phyloP scores from a whole-genome alignment of 2,113 vertebrate species.

The Excalfactoria chinensis region DNA sequence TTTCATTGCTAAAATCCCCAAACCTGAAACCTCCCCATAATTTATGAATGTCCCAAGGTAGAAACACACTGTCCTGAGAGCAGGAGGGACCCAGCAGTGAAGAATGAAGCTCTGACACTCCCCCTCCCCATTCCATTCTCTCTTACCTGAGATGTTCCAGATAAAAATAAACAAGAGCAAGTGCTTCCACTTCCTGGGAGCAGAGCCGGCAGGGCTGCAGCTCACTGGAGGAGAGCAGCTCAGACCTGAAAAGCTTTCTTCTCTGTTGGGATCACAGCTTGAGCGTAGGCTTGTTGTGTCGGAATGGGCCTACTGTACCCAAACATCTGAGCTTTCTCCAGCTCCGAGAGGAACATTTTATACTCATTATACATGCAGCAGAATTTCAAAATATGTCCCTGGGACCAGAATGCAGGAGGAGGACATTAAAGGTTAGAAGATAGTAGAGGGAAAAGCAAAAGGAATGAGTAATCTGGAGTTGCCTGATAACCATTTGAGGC shows the following conservation, averaged over 20 bases:
- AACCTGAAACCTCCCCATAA: not conserved
- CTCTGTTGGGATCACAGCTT: constrained; percentile 79
- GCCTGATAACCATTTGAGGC: constrained; percentile 46
- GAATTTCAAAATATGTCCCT: constrained; percentile 75
- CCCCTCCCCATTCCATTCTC: not conserved
- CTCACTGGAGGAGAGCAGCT: constrained; percentile 74
- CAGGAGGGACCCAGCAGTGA: not conserved
- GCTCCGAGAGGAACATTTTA: constrained; percentile 78
- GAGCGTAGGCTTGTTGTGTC: constrained; percentile 80
- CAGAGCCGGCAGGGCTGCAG: constrained; percentile 47
- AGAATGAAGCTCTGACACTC: not conserved
- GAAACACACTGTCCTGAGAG: not conserved
- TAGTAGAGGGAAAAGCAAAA: constrained; percentile 50
- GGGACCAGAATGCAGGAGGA: constrained; percentile 73
- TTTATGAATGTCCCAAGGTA: not conserved
- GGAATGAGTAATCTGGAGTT: constrained; percentile 60
- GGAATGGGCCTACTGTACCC: constrained; percentile 79
- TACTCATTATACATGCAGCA: constrained; percentile 78
- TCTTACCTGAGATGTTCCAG: not conserved
- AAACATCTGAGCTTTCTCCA: constrained; percentile 78
- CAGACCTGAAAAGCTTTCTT: constrained; percentile 74
- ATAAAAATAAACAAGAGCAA: constrained; percentile 68
- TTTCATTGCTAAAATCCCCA: not conserved
- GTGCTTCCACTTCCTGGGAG: constrained; percentile 47
- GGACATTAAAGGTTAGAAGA: constrained; percentile 70